Conservation (phyloP, 1,140 invertebrate species). For the Ruditapes philippinarum region DNA sequence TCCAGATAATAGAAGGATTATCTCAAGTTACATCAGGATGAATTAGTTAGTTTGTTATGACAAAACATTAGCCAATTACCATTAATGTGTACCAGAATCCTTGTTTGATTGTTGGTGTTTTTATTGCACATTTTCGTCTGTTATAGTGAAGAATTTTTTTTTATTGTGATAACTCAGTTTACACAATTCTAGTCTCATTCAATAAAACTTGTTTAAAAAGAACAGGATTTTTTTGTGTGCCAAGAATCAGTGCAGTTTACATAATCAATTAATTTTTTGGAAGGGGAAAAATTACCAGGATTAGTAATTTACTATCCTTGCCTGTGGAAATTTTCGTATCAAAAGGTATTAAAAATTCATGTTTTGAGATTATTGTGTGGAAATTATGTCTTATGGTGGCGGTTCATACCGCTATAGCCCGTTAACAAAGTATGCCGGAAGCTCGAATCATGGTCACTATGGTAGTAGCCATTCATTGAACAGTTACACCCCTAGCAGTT, state of each 20-base stretch:
- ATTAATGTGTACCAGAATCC: not conserved
- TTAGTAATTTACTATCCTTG: not conserved
- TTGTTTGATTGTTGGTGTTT: slow-evolving; percentile 2
- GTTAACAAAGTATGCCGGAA: slow-evolving; percentile 56
- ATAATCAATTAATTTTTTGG: not conserved
- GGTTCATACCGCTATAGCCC: slow-evolving; percentile 60
- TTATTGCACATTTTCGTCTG: not conserved
- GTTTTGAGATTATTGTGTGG: not conserved
- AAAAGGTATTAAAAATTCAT: not conserved
- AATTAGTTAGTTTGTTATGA: not conserved
- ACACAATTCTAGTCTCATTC: no score
- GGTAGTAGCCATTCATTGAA: slow-evolving; percentile 46
- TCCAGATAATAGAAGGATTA: not conserved
- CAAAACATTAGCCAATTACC: not conserved
- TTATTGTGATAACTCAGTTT: no score
- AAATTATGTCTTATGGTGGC: slow-evolving; percentile 57
- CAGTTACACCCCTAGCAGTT: not conserved
- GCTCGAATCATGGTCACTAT: slow-evolving; percentile 22
- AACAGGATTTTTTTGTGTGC: no score
- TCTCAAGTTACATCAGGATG: slow-evolving; percentile 4
- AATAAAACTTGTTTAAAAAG: no score
- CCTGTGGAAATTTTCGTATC: not conserved
- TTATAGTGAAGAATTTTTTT: no score
- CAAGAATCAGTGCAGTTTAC: no score
- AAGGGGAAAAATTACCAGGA: not conserved